Conservation (phyloP, 1,140 invertebrate species). For the Lordiphosa mommai region DNA sequence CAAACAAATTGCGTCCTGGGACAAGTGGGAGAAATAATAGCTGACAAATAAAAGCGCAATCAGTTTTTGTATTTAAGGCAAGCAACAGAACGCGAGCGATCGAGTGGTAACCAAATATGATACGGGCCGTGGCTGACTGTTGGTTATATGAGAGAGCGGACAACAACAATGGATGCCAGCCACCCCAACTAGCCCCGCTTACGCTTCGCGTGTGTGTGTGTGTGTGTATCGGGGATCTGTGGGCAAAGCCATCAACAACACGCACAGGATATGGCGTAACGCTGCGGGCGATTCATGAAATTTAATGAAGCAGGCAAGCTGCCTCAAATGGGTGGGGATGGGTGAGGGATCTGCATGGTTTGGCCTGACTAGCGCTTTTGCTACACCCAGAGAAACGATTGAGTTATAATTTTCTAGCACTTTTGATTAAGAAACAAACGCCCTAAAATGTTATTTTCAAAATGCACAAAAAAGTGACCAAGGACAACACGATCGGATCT, state of each 20-base stretch:
- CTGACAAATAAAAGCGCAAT: conserved; percentile 78
- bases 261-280: conserved; percentile 60
- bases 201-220: not conserved
- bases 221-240: conserved; percentile 28
- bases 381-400: no score
- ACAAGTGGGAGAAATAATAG: conserved; percentile 78
- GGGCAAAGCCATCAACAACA: conserved; percentile 68
- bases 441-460: no score
- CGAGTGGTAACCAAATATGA: conserved; percentile 34
- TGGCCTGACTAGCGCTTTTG: no score
- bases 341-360: conserved; percentile 27
- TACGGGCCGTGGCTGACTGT: conserved; percentile 13
- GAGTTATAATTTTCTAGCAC: no score
- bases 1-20: conserved; percentile 78
- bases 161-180: conserved; percentile 23
- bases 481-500: no score
- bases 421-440: no score
- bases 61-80: conserved; percentile 76
- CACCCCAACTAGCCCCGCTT: not conserved
- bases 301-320: conserved; percentile 66
- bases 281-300: conserved; percentile 76
- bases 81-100: conserved; percentile 46
- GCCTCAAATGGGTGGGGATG: conserved; percentile 5
- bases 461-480: no score
- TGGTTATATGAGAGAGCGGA: conserved; percentile 28